Evolutionary conservation across 2,113 vertebrate genomes (phyloP), one percentile per base, ranked within the genome.

Genomic region (Nyctereutes procyonoides): DNA sequence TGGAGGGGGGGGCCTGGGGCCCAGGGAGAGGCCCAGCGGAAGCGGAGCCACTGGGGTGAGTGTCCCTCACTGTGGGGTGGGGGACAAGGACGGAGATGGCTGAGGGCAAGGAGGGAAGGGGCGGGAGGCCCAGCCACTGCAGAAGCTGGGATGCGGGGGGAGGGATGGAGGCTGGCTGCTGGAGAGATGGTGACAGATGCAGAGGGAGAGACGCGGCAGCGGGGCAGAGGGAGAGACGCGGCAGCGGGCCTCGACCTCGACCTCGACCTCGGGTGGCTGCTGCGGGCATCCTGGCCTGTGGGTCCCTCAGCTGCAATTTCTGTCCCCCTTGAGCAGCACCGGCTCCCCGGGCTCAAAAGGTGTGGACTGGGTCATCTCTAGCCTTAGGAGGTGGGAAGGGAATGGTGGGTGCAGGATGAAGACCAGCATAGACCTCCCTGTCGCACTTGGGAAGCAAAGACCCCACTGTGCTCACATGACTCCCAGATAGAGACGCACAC

Each of bases 21-120:
- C 5, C 97, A 69, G 92, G 93, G 91, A 94, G 92, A 89, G 92
- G 95, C 97, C 97, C 96, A 63, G 84, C 92, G 53, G 97, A 89
- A 92, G 94, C 93, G 58, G 30, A 97, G 93, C 96, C 92, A 71
- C 95, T 30, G 69, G 98, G 98, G 98, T 98, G 97, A 98, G 98
- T 98, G 97, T 95, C 84, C 60, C 82, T 63, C 89, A 1, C 67
- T 32, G 17, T 28, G 76, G 24, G 63, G 38, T 26, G 17, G 71
- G 55, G 60, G 86, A n/a, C 92, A 73, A 96, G 95, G 95, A 95
- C 67, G 15, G 93, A 60, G 94, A 43, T n/a, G 93, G 94, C 48
- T 20, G 95, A 88, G 74, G 82, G 93, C 2, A 63, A 43, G 84
- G 28, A 20, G 73, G 80, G 48, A 17, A 26, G 26, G 92, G 74